Conservation (phyloP, 2,888 invertebrate species). For the Gonocerus acuteangulatus region DNA sequence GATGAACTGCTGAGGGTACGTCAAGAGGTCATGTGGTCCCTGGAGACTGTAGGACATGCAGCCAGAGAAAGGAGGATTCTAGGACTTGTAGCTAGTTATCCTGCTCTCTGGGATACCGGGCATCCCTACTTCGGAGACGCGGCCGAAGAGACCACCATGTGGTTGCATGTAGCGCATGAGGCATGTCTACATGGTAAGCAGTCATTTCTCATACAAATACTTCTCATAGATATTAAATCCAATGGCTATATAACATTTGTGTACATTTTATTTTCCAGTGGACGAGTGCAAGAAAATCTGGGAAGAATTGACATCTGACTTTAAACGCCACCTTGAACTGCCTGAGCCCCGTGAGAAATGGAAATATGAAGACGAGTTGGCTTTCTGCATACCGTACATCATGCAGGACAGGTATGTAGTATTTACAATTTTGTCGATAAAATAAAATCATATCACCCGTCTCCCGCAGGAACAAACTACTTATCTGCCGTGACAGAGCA, state of each 20-base stretch:
- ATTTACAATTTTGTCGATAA: too few species aligned
- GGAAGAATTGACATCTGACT: constrained; percentile 5
- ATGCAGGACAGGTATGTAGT: not conserved
- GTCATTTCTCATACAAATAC: too few species aligned
- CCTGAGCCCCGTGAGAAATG: constrained; percentile 5
- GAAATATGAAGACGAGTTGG: constrained; percentile 23
- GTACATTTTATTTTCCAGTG: not conserved
- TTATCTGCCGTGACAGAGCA: too few species aligned
- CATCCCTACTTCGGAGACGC: not conserved
- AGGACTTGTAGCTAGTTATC: not conserved
- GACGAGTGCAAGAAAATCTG: constrained; percentile 20
- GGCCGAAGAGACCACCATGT: not conserved
- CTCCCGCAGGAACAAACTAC: too few species aligned
- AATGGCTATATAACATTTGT: not conserved
- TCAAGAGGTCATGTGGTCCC: constrained; percentile 9
- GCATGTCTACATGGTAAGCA: constrained; percentile 1
- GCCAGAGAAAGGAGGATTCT: constrained; percentile 2
- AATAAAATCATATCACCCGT: too few species aligned
- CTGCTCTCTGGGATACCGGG: not conserved
- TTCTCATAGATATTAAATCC: too few species aligned
- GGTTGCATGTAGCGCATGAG: constrained; percentile 7
- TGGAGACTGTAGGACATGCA: not conserved
- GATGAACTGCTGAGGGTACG: constrained; percentile 4
- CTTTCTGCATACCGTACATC: constrained; percentile 9
- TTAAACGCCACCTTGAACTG: not conserved